Evolutionary conservation across 2,113 vertebrate genomes (phyloP).

Genomic region (Neoarius graeffei): DNA sequence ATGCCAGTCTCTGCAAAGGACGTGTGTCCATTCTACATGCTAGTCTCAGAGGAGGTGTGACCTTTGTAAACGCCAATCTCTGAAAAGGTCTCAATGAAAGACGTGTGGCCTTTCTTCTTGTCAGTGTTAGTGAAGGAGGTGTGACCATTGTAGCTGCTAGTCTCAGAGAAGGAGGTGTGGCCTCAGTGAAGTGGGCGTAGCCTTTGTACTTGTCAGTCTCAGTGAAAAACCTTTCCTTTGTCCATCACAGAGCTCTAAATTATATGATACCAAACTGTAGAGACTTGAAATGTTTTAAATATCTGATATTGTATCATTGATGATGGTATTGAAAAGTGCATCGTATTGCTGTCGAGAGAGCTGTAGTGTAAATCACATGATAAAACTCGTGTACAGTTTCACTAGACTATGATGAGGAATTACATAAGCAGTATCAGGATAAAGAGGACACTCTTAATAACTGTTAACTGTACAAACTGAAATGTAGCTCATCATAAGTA

Average conservation of each 20-base stretch:
- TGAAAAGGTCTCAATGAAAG: neutral
- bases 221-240: neutral
- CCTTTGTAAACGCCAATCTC: neutral
- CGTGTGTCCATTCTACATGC: no score
- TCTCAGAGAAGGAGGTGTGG: no score
- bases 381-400: neutral
- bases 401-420: neutral
- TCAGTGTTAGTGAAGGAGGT: neutral
- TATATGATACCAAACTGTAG: neutral
- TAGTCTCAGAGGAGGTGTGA: neutral
- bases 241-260: neutral
- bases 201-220: neutral
- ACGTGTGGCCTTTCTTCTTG: neutral
- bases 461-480: neutral
- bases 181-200: neutral
- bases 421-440: neutral
- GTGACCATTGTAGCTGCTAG: no score
- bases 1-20: no score
- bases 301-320: neutral
- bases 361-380: neutral
- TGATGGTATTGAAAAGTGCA: neutral
- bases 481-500: conserved; percentile 2
- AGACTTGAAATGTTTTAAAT: neutral
- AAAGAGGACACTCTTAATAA: neutral
- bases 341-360: neutral